Conservation (phyloP, 2,888 invertebrate genomes). For the Chrysolina haemoptera region DNA sequence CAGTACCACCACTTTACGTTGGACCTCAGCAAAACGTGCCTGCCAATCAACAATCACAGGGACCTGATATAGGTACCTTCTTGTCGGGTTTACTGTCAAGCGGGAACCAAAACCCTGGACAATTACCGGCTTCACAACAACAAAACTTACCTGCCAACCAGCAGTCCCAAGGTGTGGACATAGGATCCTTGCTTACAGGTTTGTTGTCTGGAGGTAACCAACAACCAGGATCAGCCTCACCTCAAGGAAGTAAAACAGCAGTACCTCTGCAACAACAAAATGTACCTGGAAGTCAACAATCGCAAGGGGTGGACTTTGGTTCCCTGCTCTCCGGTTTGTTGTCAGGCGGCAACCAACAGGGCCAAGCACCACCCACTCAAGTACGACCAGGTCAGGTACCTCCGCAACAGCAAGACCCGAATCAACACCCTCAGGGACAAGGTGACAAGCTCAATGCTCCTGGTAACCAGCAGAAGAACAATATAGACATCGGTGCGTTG, state of each 20-base stretch:
- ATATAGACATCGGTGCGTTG: slow-evolving; percentile 17
- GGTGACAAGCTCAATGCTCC: background rate
- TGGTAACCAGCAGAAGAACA: slow-evolving; percentile 18
- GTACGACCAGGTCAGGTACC: slow-evolving; percentile 1
- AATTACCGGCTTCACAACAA: slow-evolving; percentile 20
- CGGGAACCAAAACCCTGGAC: slow-evolving; percentile 29
- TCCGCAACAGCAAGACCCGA: slow-evolving; percentile 16
- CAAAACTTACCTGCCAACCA: slow-evolving; percentile 23
- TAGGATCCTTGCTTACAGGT: slow-evolving; percentile 35
- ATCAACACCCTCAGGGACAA: slow-evolving; percentile 26
- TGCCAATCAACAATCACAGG: slow-evolving; percentile 34
- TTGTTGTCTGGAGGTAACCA: slow-evolving; percentile 43
- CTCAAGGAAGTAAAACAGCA: slow-evolving; percentile 9
- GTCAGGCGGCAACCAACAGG: slow-evolving; percentile 39
- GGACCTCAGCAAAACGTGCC: slow-evolving; percentile 27
- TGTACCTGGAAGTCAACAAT: slow-evolving; percentile 9
- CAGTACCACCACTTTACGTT: slow-evolving; percentile 22
- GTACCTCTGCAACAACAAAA: slow-evolving; percentile 21
- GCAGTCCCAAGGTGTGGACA: slow-evolving; percentile 37
- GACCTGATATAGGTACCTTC: slow-evolving; percentile 35
- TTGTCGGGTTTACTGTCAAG: slow-evolving; percentile 35
- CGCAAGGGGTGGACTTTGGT: slow-evolving; percentile 31
- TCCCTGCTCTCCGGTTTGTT: slow-evolving; percentile 46
- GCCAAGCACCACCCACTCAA: background rate
- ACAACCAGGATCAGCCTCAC: slow-evolving; percentile 18